Evolutionary conservation across 2,797 vertebrate species (phyloP), one percentile per base, ranked within the genome.

Genomic region (Sebastolobus alascanus): DNA sequence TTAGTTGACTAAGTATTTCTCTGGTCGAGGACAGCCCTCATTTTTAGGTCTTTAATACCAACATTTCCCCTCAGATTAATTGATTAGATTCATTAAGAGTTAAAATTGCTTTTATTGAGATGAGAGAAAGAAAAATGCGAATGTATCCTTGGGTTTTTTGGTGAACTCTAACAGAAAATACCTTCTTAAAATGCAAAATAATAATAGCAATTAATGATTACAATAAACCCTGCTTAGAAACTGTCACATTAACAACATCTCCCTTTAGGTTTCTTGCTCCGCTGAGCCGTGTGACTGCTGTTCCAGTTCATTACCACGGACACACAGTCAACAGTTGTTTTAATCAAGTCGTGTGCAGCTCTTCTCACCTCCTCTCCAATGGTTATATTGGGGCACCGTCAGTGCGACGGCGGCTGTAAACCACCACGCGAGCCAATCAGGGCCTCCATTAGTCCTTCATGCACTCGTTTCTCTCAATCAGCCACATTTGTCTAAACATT

Each of bases 361-460:
- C 87, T 95, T 96, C 94, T 94, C 95, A 95, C 96, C 90, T 91
- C 84, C 87, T 86, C 91, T 94, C 93, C 93, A 95, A 95, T 95
- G 92, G 94, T 91, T 94, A 92, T 94, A 96, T 88, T 89, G 83
- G 87, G 84, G 78, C 69, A 8, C 80, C 75, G 87, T 83, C 87
- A 90, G 91, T 73, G 90, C 91, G 80, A 87, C 33, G 77, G 86
- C 84, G n/a, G 93, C 92, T 91, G 87, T 94, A 95, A 94, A 95
- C 84, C 86, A 78, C 83, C 81, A 73, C 78, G 22, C 0, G 50
- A 70, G 86, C 93, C 94, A 93, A 90, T 94, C 87, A 63, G 83
- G 80, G 80, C 84, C 89, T 84, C 83, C 88, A 93, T 93, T 91
- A 91, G 88, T 76, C 83, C 77, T 82, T 89, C 84, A 80, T 89